Percentiles rank a stretch among this genome's conserved stretches.
Evolutionary conservation across 2,113 vertebrate species (phyloP).

Genomic region (Peromyscus maniculatus): DNA sequence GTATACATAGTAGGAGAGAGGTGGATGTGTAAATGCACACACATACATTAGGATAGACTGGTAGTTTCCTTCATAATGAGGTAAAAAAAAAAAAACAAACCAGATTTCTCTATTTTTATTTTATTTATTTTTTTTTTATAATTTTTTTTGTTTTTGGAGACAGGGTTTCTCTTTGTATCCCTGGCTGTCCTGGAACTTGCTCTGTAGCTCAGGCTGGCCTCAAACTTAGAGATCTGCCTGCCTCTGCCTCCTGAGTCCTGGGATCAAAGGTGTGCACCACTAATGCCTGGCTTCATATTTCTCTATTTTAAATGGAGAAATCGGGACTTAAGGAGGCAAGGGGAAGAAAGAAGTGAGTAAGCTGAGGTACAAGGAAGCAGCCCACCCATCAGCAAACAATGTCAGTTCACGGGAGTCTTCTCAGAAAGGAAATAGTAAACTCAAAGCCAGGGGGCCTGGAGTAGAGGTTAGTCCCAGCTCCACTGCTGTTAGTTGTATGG

Average conservation of each 20-base stretch:
- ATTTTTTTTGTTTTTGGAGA: neutral
- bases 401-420: neutral
- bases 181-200: neutral
- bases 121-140: neutral
- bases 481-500: neutral
- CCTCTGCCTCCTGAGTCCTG: neutral
- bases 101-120: conserved; percentile 5
- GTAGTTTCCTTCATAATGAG: neutral
- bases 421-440: neutral
- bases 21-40: neutral
- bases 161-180: neutral
- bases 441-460: neutral
- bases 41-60: neutral
- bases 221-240: neutral
- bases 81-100: neutral
- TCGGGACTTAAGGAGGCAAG: neutral
- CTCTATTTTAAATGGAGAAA: neutral
- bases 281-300: neutral
- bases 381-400: neutral
- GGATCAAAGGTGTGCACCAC: neutral
- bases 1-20: neutral
- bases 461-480: neutral
- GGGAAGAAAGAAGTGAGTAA: neutral
- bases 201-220: neutral
- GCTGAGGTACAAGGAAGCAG: neutral